Evolutionary conservation across 2,113 vertebrate species (phyloP).

Genomic region (Aptenodytes forsteri): DNA sequence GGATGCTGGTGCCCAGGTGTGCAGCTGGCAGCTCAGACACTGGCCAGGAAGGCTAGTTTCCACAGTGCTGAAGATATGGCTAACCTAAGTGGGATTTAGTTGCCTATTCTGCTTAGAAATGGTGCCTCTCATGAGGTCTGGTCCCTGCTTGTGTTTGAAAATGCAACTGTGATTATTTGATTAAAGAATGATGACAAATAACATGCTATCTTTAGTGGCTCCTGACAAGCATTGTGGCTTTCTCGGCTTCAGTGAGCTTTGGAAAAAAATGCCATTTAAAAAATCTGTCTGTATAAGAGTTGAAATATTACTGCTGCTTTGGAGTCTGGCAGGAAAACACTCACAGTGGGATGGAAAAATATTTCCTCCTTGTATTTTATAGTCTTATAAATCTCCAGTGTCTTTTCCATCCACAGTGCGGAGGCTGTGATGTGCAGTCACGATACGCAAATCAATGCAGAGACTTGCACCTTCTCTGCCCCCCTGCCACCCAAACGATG

Average conservation of each 20-base stretch:
- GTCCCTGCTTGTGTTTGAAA: background rate
- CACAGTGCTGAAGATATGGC: background rate
- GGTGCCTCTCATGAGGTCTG: background rate
- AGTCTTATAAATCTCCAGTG: constrained; percentile 41
- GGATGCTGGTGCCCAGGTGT: background rate
- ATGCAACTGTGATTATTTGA: background rate
- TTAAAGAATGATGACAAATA: constrained; percentile 36
- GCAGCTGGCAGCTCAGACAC: background rate
- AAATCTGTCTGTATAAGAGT: constrained; percentile 1
- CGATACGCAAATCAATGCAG: background rate
- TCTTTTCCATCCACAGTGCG: background rate
- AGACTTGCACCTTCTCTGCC: background rate
- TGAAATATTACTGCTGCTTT: constrained; percentile 46
- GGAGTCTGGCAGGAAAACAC: constrained; percentile 41
- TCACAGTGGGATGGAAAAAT: constrained; percentile 52
- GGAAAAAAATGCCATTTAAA: background rate
- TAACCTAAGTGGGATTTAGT: background rate
- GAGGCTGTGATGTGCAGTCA: background rate
- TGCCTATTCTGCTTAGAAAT: background rate
- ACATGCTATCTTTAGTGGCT: constrained; percentile 22
- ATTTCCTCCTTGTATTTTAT: constrained; percentile 46
- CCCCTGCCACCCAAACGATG: background rate
- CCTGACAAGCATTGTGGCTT: constrained; percentile 20
- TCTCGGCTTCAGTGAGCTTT: background rate
- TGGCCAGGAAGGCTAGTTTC: background rate